phyloP scores from a whole-genome alignment of 2,797 vertebrate species.

The Podargus strigoides region DNA sequence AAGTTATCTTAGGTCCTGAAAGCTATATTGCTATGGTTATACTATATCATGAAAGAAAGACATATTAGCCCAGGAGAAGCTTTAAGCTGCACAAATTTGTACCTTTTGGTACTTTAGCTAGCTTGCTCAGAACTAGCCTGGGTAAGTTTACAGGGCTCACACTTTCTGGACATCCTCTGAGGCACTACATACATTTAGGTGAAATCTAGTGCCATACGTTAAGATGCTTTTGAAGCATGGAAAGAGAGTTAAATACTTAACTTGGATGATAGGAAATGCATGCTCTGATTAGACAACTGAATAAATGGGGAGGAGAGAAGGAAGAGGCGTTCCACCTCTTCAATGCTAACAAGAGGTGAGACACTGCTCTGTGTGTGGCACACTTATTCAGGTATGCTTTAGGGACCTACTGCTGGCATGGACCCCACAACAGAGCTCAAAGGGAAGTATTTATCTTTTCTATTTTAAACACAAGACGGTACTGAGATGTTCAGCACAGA shows the following conservation, averaged over 20 bases:
- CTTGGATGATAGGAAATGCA: neutral
- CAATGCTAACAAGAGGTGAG: neutral
- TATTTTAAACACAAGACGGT: neutral
- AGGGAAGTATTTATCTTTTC: neutral
- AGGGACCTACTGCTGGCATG: neutral
- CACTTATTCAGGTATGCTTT: neutral
- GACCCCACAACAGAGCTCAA: neutral
- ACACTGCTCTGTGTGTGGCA: neutral
- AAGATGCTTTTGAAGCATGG: neutral
- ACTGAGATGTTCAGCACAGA: neutral
- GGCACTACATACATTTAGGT: neutral
- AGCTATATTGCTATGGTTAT: neutral
- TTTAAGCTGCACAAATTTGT: neutral
- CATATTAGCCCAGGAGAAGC: neutral
- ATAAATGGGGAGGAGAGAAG: neutral
- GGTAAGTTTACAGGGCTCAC: neutral
- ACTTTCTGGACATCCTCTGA: neutral
- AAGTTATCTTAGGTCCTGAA: neutral
- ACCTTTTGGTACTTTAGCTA: neutral
- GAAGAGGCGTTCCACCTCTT: neutral
- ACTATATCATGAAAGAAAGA: neutral
- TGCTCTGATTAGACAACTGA: neutral
- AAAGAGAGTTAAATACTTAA: neutral
- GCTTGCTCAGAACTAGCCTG: neutral
- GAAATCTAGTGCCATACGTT: neutral